Percentiles rank a stretch among this genome's conserved stretches.
Conservation (phyloP, 2,797 vertebrate species). For the Coccyzus lansbergi region DNA sequence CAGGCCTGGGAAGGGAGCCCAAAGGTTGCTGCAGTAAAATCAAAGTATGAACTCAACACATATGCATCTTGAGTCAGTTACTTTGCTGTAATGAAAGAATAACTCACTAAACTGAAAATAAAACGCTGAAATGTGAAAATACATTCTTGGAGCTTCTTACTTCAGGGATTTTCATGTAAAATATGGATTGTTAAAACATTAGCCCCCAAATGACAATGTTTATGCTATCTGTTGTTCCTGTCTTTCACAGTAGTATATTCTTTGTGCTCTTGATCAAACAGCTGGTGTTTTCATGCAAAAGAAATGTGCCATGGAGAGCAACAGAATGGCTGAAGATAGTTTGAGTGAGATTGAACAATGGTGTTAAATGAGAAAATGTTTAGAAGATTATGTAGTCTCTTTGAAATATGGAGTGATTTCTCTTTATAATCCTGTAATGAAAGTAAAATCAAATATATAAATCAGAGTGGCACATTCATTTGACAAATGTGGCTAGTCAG, state of each 20-base stretch:
- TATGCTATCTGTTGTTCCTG: neutral
- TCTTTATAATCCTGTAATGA: constrained; percentile 24
- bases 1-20: neutral
- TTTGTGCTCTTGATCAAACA: neutral
- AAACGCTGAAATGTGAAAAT: neutral
- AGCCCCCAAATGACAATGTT: neutral
- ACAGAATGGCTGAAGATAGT: neutral
- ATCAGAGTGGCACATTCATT: neutral
- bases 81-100: neutral
- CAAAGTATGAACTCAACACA: neutral
- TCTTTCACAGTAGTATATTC: neutral
- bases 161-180: neutral
- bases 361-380: neutral
- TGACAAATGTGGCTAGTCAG: constrained; percentile 40
- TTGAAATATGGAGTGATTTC: neutral
- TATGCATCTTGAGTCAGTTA: neutral
- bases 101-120: neutral
- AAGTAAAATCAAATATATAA: constrained; percentile 32
- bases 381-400: neutral
- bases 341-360: neutral
- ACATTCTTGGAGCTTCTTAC: accelerated
- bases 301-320: neutral
- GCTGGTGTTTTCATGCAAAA: neutral
- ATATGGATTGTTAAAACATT: neutral
- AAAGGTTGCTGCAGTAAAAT: neutral